phyloP scores from a whole-genome alignment of 2,888 invertebrate genomes.

The Anagyrus pseudococci region DNA sequence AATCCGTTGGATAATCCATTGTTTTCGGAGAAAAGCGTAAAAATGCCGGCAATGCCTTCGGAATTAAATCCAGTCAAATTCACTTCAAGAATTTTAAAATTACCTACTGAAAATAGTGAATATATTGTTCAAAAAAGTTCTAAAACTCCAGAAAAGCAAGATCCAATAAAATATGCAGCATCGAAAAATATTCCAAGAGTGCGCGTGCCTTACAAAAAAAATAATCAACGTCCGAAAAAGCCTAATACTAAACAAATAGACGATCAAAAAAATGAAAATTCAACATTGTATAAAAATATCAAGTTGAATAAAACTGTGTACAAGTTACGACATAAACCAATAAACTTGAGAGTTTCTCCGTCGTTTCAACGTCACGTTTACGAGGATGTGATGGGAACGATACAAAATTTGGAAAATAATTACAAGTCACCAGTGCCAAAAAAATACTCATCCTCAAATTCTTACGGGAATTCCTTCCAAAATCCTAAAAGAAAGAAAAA shows the following conservation, averaged over 20 bases:
- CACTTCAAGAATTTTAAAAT: constrained; percentile 45
- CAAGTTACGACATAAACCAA: not conserved
- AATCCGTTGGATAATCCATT: constrained; percentile 79
- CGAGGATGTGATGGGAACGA: constrained; percentile 58
- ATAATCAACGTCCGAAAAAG: not conserved
- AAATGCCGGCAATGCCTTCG: constrained; percentile 46
- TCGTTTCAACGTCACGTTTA: constrained; percentile 56
- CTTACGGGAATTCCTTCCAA: constrained; percentile 4
- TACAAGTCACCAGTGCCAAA: constrained; percentile 23
- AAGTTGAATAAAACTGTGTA: not conserved
- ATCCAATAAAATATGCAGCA: not conserved
- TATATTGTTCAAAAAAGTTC: constrained; percentile 45
- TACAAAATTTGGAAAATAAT: constrained; percentile 48
- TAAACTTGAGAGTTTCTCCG: constrained; percentile 23
- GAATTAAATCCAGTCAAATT: constrained; percentile 48
- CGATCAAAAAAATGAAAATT: no score
- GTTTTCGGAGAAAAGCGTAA: constrained; percentile 63
- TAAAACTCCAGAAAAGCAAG: constrained; percentile 48
- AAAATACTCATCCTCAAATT: not conserved
- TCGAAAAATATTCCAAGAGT: not conserved
- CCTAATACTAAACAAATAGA: not conserved
- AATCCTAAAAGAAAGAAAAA: constrained; percentile 4
- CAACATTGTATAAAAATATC: no score
- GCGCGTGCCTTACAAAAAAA: not conserved
- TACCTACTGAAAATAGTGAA: constrained; percentile 45